Evolutionary conservation across 2,888 invertebrate genomes (phyloP).

Genomic region (Scaptomyza caliginosa): DNA sequence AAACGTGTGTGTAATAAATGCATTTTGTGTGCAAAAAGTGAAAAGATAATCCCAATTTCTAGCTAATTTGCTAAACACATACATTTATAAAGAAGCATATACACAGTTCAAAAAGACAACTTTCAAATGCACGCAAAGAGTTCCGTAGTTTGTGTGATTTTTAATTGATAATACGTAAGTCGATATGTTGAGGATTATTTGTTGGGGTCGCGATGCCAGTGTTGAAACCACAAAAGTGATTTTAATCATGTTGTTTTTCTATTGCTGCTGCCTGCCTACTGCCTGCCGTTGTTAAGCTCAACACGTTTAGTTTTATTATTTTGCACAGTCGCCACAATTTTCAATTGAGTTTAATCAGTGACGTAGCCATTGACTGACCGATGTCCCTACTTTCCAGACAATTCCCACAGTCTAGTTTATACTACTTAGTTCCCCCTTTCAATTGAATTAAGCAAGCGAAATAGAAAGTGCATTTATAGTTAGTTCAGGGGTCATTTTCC

Average conservation of each 20-base stretch:
- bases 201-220: conserved; percentile 10
- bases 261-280: conserved; percentile 8
- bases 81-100: background rate
- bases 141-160: background rate
- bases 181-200: background rate
- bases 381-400: conserved; percentile 21
- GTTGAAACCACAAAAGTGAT: conserved; percentile 69
- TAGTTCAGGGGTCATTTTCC: background rate
- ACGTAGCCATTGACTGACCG: conserved; percentile 42
- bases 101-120: background rate
- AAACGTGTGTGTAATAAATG: background rate
- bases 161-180: conserved; percentile 28
- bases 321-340: conserved; percentile 40
- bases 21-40: conserved; percentile 8
- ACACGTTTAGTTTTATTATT: conserved; percentile 8
- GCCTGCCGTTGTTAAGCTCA: conserved; percentile 1
- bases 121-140: background rate
- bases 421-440: conserved; percentile 46
- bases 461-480: conserved; percentile 52
- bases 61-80: conserved; percentile 4
- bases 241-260: conserved; percentile 51
- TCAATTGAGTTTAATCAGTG: conserved; percentile 79
- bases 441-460: conserved; percentile 37
- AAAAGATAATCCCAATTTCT: conserved; percentile 15
- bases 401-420: conserved; percentile 14